Evolutionary conservation across 1,140 invertebrate genomes (phyloP).

Genomic region (Drosophila ohnishii): DNA sequence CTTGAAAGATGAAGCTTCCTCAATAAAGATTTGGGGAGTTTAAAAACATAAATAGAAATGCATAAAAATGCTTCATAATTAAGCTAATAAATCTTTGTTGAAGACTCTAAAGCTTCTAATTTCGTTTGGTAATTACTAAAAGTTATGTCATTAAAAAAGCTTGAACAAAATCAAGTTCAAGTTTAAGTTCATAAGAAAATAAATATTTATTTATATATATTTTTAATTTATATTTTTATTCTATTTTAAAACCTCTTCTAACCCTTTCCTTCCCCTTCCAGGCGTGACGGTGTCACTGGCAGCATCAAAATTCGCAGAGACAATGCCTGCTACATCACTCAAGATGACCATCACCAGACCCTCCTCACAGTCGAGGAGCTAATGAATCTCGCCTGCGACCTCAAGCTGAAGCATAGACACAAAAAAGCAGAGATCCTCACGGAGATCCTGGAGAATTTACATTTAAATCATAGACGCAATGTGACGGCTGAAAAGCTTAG

Average conservation of each 20-base stretch:
- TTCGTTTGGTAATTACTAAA: not conserved
- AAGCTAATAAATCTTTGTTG: not conserved
- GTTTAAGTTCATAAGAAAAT: not conserved
- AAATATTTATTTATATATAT: not conserved
- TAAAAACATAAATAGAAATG: slow-evolving; percentile 10
- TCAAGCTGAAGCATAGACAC: slow-evolving; percentile 86
- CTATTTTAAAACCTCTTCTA: not conserved
- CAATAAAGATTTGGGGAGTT: not conserved
- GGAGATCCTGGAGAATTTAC: slow-evolving; percentile 86
- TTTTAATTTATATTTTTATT: not conserved
- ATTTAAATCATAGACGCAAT: slow-evolving; percentile 86
- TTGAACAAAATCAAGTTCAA: not conserved
- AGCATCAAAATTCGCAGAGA: slow-evolving; percentile 84
- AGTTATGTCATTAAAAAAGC: too few species aligned
- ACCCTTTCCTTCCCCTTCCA: slow-evolving; percentile 44
- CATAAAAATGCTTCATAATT: slow-evolving; percentile 20
- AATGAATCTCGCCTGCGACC: slow-evolving; percentile 91
- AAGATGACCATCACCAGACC: slow-evolving; percentile 92
- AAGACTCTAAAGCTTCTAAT: not conserved
- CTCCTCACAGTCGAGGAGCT: slow-evolving; percentile 92
- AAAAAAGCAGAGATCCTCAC: slow-evolving; percentile 80
- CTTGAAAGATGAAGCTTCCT: slow-evolving; percentile 3
- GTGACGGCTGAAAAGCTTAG: slow-evolving; percentile 87
- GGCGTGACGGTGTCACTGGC: slow-evolving; percentile 84
- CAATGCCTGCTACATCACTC: slow-evolving; percentile 92